These are phyloP conservation scores for Podarcis muralis DNA, from an alignment of 2,113 vertebrate genomes.

Conservation along the genomic window DNA sequence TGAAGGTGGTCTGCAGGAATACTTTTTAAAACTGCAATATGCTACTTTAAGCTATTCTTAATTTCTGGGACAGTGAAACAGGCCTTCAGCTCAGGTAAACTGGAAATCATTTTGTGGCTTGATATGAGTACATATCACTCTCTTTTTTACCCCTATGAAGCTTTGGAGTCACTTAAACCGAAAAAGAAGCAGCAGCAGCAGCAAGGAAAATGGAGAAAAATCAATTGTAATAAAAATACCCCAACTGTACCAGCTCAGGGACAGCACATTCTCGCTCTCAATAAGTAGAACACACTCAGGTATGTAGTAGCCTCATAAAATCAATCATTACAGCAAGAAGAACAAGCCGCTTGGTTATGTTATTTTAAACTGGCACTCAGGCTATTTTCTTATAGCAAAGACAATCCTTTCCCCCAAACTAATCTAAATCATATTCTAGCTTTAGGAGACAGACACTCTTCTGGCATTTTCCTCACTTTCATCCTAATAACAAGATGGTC, in stretches of 20 bases:
- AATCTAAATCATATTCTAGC: constrained; percentile 17
- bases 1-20: neutral
- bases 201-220: constrained; percentile 6
- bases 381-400: neutral
- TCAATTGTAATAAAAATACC: neutral
- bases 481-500: neutral
- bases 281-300: neutral
- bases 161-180: neutral
- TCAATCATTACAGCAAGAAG: neutral
- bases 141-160: rapidly evolving
- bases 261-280: neutral
- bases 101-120: neutral
- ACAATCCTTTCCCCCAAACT: rapidly evolving
- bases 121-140: neutral
- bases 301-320: neutral
- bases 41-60: neutral
- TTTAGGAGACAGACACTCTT: constrained; percentile 1
- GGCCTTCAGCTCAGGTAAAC: neutral
- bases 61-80: neutral
- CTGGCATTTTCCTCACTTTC: neutral
- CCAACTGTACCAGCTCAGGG: neutral
- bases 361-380: constrained; percentile 1
- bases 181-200: neutral
- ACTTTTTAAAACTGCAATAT: neutral
- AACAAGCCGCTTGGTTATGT: neutral